phyloP scores from a whole-genome alignment of 2,888 invertebrate species.

The Ypsolopha sequella region DNA sequence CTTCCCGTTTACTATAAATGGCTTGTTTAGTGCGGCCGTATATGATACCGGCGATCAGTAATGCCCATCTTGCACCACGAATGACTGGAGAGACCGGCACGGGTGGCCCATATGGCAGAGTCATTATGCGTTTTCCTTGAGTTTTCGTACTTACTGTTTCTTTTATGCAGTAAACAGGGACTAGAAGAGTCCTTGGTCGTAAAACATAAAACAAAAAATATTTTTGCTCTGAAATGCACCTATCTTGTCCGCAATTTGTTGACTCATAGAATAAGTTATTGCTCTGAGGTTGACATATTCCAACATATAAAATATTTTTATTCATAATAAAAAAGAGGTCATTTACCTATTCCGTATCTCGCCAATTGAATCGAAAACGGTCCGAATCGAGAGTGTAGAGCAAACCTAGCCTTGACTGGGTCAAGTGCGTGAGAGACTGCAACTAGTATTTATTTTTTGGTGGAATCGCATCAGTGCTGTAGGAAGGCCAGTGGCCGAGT shows the following conservation, averaged over 20 bases:
- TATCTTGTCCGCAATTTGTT: too few relatives aligned
- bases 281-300: too few relatives aligned
- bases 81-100: slow-evolving; percentile 51
- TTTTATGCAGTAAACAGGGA: not conserved
- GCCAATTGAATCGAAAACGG: slow-evolving; percentile 13
- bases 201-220: too few relatives aligned
- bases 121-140: slow-evolving; percentile 17
- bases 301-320: too few relatives aligned
- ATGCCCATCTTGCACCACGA: slow-evolving; percentile 37
- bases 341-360: slow-evolving; percentile 18
- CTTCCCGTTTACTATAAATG: slow-evolving; percentile 33
- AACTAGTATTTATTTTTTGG: slow-evolving; percentile 36
- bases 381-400: slow-evolving; percentile 14
- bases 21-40: slow-evolving; percentile 40
- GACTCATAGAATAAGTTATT: slow-evolving; percentile 4
- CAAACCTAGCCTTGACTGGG: slow-evolving; percentile 46
- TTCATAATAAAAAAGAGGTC: slow-evolving; percentile 23
- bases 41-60: slow-evolving; percentile 44
- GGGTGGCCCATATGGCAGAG: slow-evolving; percentile 41
- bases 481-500: slow-evolving; percentile 65
- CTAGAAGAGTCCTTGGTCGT: too few relatives aligned
- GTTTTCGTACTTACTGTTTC: slow-evolving; percentile 2
- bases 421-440: slow-evolving; percentile 56
- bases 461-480: slow-evolving; percentile 25
- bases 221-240: too few relatives aligned